Evolutionary conservation across 2,113 vertebrate genomes (phyloP).

Genomic region (Mesitornis unicolor): DNA sequence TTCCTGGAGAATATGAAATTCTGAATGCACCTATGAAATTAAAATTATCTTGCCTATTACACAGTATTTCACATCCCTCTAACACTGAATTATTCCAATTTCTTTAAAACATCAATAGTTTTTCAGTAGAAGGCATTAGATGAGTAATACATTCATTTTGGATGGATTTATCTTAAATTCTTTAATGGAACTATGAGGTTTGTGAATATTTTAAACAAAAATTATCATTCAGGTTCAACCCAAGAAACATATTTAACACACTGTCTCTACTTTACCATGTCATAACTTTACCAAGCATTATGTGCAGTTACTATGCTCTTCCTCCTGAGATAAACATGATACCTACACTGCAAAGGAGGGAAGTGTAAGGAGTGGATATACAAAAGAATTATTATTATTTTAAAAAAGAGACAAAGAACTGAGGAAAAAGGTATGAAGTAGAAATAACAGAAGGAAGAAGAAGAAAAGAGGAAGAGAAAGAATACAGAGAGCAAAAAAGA

Average conservation of each 20-base stretch:
- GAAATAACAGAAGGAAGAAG: neutral
- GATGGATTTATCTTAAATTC: neutral
- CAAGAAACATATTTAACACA: neutral
- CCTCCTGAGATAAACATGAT: neutral
- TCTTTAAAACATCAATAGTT: neutral
- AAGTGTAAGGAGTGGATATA: neutral
- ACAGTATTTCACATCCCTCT: neutral
- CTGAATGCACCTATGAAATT: neutral
- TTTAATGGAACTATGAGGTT: neutral
- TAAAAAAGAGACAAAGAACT: neutral
- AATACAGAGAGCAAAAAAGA: neutral
- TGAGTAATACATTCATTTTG: neutral
- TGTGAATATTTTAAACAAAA: neutral
- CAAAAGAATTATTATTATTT: neutral
- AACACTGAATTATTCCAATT: neutral
- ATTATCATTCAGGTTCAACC: neutral
- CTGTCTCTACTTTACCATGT: neutral
- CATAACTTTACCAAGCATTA: neutral
- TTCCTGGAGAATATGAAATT: neutral
- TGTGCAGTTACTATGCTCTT: neutral
- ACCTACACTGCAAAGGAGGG: neutral
- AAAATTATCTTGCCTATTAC: neutral
- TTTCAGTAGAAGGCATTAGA: neutral
- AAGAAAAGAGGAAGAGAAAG: neutral
- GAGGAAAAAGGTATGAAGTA: neutral